Conservation (phyloP, 2,113 vertebrate genomes). For the Anhinga rufa region DNA sequence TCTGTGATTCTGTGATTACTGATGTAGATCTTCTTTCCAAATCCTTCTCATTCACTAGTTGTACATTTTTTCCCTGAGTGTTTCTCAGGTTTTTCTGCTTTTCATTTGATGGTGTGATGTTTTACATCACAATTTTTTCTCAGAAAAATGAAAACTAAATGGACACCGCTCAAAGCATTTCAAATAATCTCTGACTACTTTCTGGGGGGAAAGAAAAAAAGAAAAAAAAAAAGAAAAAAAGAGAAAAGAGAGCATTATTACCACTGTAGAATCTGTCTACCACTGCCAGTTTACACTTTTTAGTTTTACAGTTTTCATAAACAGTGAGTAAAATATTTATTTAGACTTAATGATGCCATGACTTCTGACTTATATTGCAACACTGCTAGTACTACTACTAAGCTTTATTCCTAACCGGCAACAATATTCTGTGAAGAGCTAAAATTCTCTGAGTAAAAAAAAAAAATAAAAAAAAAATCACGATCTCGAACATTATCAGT, state of each 20-base stretch:
- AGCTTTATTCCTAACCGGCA: background rate
- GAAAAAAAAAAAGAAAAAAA: accelerated
- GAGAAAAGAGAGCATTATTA: background rate
- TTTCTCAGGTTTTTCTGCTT: background rate
- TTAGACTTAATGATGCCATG: background rate
- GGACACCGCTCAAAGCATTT: background rate
- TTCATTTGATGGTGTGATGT: background rate
- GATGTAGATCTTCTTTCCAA: background rate
- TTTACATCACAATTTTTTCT: background rate
- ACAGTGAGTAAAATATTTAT: background rate
- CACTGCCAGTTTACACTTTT: background rate
- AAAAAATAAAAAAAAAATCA: background rate
- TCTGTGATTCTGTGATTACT: too few species aligned
- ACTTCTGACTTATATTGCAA: background rate
- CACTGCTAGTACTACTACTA: background rate
- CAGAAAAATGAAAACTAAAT: background rate
- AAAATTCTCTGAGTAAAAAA: background rate
- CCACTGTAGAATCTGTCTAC: background rate
- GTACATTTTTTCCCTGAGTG: background rate
- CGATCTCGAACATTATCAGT: background rate
- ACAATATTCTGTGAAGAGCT: background rate
- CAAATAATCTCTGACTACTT: background rate
- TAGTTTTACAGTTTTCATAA: background rate
- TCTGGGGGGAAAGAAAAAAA: too few species aligned
- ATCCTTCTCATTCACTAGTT: background rate